Conservation (phyloP, 1,140 invertebrate genomes). For the Mya arenaria region DNA sequence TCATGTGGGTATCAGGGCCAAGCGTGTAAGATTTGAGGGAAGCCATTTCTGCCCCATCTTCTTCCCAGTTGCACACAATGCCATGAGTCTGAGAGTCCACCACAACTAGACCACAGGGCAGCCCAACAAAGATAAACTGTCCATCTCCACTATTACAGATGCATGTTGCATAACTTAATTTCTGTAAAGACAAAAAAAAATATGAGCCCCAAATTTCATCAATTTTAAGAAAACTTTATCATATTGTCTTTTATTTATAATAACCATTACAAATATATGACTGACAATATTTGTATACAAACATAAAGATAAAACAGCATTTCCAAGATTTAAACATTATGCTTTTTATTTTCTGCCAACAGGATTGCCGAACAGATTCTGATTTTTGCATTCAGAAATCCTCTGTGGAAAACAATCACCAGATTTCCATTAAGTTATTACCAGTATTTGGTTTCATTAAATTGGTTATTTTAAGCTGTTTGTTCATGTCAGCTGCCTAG, state of each 20-base stretch:
- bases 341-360: too few species aligned
- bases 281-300: neutral
- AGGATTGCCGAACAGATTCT: too few species aligned
- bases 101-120: slow-evolving; percentile 70
- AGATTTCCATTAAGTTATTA: too few species aligned
- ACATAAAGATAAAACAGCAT: too few species aligned
- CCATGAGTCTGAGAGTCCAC: slow-evolving; percentile 67
- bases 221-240: neutral
- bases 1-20: slow-evolving; percentile 63
- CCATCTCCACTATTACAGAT: slow-evolving; percentile 71
- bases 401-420: too few species aligned
- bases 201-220: neutral
- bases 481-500: too few species aligned
- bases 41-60: slow-evolving; percentile 71
- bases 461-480: too few species aligned
- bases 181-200: slow-evolving; percentile 55
- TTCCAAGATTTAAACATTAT: too few species aligned
- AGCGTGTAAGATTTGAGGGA: slow-evolving; percentile 66
- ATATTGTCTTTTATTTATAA: neutral
- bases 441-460: too few species aligned
- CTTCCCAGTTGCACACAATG: slow-evolving; percentile 70
- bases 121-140: slow-evolving; percentile 74
- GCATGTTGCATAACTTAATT: slow-evolving; percentile 56
- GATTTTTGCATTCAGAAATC: too few species aligned
- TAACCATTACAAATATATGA: neutral